phyloP scores from a whole-genome alignment of 2,797 vertebrate genomes.

The Prunella strophiata region DNA sequence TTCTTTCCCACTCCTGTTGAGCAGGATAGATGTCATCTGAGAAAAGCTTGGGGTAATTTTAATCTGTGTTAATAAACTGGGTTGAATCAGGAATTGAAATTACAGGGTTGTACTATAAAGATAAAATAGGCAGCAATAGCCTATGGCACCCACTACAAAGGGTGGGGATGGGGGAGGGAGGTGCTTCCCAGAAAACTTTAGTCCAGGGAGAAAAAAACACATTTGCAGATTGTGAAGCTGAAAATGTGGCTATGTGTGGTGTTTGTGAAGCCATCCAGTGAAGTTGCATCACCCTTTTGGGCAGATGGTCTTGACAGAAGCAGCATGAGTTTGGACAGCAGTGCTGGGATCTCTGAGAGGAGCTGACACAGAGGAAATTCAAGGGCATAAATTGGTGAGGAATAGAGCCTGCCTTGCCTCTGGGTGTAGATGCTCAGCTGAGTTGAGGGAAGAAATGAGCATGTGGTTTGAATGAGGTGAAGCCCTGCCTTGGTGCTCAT shows the following conservation, averaged over 20 bases:
- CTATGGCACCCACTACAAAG: background rate
- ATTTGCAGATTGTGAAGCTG: background rate
- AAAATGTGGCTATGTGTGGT: background rate
- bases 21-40: background rate
- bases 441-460: background rate
- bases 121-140: background rate
- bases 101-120: background rate
- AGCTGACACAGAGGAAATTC: background rate
- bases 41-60: background rate
- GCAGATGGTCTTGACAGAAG: background rate
- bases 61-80: background rate
- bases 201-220: background rate
- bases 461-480: background rate
- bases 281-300: background rate
- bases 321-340: background rate
- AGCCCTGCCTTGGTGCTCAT: background rate
- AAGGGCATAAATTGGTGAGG: background rate
- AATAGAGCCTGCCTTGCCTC: background rate
- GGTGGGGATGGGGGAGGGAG: background rate
- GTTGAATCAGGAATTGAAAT: background rate
- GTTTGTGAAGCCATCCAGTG: background rate
- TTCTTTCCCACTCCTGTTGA: background rate
- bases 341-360: background rate
- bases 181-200: background rate
- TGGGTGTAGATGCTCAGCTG: background rate